Percentiles rank a stretch among this genome's conserved stretches.
Conservation (phyloP, 1,140 invertebrate species). For the Neodiprion fabricii region DNA sequence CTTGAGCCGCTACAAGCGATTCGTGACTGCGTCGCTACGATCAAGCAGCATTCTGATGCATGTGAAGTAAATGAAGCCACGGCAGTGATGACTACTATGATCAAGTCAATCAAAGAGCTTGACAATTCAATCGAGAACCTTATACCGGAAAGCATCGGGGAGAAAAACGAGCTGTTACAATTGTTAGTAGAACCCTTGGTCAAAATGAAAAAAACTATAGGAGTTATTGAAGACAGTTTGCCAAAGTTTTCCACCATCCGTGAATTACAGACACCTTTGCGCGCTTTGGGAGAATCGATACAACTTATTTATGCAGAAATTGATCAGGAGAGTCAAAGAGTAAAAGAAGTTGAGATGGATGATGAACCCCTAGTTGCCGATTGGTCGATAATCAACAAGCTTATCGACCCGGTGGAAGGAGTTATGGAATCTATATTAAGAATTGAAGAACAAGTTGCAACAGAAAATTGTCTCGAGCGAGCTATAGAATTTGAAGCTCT, state of each 20-base stretch:
- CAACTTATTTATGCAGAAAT: not conserved
- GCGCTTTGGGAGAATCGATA: not conserved
- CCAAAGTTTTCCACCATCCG: not conserved
- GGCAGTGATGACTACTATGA: not conserved
- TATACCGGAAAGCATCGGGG: not conserved
- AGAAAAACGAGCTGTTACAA: not conserved
- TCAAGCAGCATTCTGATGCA: not conserved
- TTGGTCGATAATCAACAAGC: constrained; percentile 9
- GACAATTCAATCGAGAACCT: not conserved
- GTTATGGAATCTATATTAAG: not conserved
- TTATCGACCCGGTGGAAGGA: not conserved
- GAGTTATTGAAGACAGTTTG: not conserved
- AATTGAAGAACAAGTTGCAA: not conserved
- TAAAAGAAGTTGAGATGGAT: not conserved
- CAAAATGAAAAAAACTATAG: not conserved
- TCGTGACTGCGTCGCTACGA: not conserved
- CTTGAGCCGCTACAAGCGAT: not conserved
- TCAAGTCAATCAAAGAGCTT: not conserved
- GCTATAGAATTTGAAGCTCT: constrained; percentile 23
- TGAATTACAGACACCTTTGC: not conserved
- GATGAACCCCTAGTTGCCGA: not conserved
- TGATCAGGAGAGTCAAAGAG: not conserved
- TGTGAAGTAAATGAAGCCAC: not conserved
- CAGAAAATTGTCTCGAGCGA: not conserved
- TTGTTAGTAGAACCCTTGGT: not conserved